Evolutionary conservation across 2,797 vertebrate genomes (phyloP).

Genomic region (Arctocebus calabarensis): DNA sequence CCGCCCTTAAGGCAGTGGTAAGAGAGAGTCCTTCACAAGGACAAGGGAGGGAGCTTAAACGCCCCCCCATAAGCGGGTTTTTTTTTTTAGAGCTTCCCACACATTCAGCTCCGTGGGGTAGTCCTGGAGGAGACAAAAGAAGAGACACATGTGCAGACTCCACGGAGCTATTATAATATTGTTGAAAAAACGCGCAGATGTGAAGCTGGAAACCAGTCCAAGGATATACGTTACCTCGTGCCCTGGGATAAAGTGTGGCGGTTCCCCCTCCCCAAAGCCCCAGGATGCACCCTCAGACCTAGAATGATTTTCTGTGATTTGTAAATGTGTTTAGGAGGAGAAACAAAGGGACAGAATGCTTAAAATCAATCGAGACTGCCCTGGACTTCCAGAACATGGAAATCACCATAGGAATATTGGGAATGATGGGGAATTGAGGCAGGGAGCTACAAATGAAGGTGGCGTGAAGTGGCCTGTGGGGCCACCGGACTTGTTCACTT

Average conservation of each 20-base stretch:
- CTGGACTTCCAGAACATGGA: not conserved
- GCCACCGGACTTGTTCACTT: not conserved
- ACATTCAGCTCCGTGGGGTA: not conserved
- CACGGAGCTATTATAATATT: not conserved
- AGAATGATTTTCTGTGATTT: not conserved
- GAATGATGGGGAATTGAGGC: not conserved
- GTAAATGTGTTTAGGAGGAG: not conserved
- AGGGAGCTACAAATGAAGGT: not conserved
- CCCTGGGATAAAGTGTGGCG: not conserved
- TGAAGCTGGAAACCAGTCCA: not conserved
- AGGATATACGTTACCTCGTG: accelerated
- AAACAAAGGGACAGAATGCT: not conserved
- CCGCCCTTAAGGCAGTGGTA: too few relatives aligned
- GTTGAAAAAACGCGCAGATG: not conserved
- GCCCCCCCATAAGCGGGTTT: not conserved
- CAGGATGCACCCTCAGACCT: not conserved
- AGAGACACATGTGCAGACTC: not conserved
- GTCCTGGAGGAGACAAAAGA: conserved; percentile 5
- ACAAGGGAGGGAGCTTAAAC: too few relatives aligned
- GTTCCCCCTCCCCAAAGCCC: not conserved
- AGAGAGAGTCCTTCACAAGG: not conserved
- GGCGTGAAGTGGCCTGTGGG: accelerated
- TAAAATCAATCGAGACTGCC: not conserved
- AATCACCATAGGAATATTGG: not conserved
- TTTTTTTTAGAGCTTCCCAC: not conserved